Evolutionary conservation across 2,797 vertebrate species (phyloP), one percentile per base, ranked within the genome.

Genomic region (Pampus argenteus): DNA sequence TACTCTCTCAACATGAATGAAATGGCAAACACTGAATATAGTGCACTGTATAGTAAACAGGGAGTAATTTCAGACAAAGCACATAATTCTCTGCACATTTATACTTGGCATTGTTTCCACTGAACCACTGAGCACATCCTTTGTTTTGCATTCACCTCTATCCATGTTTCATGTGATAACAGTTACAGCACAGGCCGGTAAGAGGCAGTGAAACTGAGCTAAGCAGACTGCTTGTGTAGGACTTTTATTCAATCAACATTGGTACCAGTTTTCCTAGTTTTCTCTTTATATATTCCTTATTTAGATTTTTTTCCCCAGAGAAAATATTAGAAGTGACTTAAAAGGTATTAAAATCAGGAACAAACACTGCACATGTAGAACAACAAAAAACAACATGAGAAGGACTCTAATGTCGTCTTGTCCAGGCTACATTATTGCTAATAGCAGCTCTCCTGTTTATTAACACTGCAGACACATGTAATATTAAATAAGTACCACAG

Each of bases 101-200:
- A n/a, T n/a, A n/a, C n/a, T n/a, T n/a, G n/a, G n/a, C n/a, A 1
- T 22, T 60, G 48, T 45, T 20, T 20, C 13, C 38, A 6, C 31
- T 36, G 9, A 9, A 4, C 6, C 11, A 18, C 6, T 29, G 15
- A 28, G 11, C 17, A 23, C 66, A 55, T n/a, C 36, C 69, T 22
- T 20, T 17, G 38, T 38, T n/a, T 31, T 10, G 25, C 18, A 7
- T 47, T 67, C 20, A 36, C 10, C 14, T 56, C 40, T 13, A 2
- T 28, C 18, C 2, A 6, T 72, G 64, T 73, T 61, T 76, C 11
- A 54, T 57, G 45, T 66, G 56, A 25, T 9, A 52, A 59, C 58
- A 61, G 26, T 2, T 38, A 4, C 29, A 31, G 4, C 1, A 2
- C 1, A 1, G 4, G 26, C 22, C 1, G 3, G 8, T 29, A 34